A percentile compares a stretch with the other conserved stretches of the same genome.
Evolutionary conservation across 2,888 invertebrate genomes (phyloP).

Genomic region (Chymomyza fuscimana): DNA sequence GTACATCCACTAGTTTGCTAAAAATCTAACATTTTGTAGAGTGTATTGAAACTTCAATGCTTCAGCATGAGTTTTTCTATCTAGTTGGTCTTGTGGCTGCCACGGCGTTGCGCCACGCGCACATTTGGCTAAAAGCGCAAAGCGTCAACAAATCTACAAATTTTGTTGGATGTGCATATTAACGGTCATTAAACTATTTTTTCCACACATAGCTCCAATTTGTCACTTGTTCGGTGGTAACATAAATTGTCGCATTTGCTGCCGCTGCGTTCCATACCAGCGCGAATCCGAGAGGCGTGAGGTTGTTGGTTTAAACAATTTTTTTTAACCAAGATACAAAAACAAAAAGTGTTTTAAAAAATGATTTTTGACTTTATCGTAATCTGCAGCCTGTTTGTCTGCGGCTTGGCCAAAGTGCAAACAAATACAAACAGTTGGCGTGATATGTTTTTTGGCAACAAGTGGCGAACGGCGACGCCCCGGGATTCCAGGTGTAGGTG

Average conservation of each 20-base stretch:
- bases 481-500: slow-evolving; percentile 74
- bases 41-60: not conserved
- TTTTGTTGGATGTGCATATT: slow-evolving; percentile 28
- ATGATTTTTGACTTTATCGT: not conserved
- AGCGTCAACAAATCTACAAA: slow-evolving; percentile 50
- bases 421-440: slow-evolving; percentile 59
- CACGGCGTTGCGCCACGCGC: not conserved
- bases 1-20: no score
- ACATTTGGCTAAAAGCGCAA: slow-evolving; percentile 56
- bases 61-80: not conserved
- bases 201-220: slow-evolving; percentile 36
- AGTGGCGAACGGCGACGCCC: slow-evolving; percentile 60
- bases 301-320: slow-evolving; percentile 27
- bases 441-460: slow-evolving; percentile 75
- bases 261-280: slow-evolving; percentile 57
- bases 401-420: not conserved
- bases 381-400: not conserved
- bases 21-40: not conserved
- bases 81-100: not conserved
- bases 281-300: slow-evolving; percentile 39
- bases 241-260: slow-evolving; percentile 65
- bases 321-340: no score
- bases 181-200: slow-evolving; percentile 75
- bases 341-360: not conserved
- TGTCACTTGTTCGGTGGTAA: slow-evolving; percentile 11